Evolutionary conservation across 1,140 invertebrate species (phyloP).

Genomic region (Bombus soroeensis): DNA sequence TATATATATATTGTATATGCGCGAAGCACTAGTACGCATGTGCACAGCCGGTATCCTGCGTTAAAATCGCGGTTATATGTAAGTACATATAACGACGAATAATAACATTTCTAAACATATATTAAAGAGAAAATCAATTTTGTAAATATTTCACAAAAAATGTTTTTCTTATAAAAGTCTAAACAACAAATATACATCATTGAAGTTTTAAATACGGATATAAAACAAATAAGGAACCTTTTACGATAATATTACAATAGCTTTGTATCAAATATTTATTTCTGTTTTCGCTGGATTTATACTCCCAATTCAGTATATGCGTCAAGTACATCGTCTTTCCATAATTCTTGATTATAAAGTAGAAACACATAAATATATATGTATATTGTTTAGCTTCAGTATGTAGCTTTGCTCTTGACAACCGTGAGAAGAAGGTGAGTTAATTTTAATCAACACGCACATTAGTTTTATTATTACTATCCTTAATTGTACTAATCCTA

Average conservation of each 20-base stretch:
- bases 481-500: slow-evolving; percentile 11
- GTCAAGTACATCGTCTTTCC: neutral
- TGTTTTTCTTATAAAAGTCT: neutral
- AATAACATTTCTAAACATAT: neutral
- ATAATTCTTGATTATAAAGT: neutral
- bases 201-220: neutral
- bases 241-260: neutral
- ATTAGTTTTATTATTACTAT: slow-evolving; percentile 30
- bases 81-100: too few relatives aligned
- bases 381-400: neutral
- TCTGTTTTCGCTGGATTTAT: neutral
- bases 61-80: slow-evolving; percentile 18
- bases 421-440: neutral
- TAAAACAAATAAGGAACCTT: neutral
- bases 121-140: neutral
- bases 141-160: neutral
- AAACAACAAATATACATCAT: neutral
- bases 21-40: neutral
- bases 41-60: neutral
- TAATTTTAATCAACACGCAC: neutral
- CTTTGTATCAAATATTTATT: neutral
- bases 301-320: neutral
- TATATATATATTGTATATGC: neutral
- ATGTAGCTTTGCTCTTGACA: neutral
- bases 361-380: neutral